Evolutionary conservation across 2,888 invertebrate genomes (phyloP), one percentile per base, ranked within the genome.

Genomic region (Protula sp.): DNA sequence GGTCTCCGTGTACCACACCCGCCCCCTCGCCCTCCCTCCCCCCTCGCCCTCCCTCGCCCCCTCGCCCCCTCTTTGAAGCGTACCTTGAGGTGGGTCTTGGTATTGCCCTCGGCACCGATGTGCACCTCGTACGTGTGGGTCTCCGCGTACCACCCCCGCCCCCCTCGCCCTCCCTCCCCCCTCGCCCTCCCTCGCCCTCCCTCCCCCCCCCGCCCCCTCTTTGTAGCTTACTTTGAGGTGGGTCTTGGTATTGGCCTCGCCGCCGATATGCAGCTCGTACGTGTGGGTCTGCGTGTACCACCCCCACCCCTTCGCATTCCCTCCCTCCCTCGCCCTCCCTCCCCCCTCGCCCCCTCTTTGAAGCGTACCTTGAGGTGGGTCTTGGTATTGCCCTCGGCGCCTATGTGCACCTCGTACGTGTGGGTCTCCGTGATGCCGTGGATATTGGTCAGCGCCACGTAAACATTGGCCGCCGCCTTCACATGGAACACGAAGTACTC

Each of bases 351-450:
- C n/a, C n/a, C n/a, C n/a, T n/a, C n/a, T n/a, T n/a, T 9, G 38
- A 14, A 19, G 38, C 9, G 38, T 38, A 38, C 38, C 38, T 38
- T 38, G 38, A 38, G 38, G 9, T 38, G 3, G 5, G 57, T 58
- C 54, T 60, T 52, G 2, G 30, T 53, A 22, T 60, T 60, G 47
- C 47, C 31, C 3, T 45, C 24, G 19, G 30, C 24, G 22, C 60
- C 60, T 30, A 60, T 58, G 26, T 30, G 50, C 45, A 60, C n/a
- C 47, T 57, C 57, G 52, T 57, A 60, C 3, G 57, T 31, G 51
- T 19, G 22, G 26, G 30, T 24, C 14, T 19, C 27, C 9, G 30
- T 50, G 24, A 51, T 29, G 38, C 57, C 56, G 5, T 29, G 28
- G 24, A 57, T 30, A 19, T 30, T 31, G 22, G 50, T 24, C 51